These are phyloP conservation scores for Brassicogethes aeneus DNA, from an alignment of 2,888 invertebrate genomes.

Conservation along the genomic window DNA sequence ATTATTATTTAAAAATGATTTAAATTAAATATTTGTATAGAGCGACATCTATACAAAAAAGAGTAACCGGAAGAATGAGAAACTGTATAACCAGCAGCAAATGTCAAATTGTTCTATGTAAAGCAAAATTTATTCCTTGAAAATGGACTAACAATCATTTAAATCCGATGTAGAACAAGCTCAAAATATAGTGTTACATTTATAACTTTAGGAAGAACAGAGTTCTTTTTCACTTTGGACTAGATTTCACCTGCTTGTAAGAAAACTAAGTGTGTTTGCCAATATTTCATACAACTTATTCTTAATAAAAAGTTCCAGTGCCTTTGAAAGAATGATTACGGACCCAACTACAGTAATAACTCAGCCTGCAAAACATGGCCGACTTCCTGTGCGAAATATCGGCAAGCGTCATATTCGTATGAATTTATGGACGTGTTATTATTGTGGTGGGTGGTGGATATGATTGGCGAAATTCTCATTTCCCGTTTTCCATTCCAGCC, in stretches of 20 bases:
- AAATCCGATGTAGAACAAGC: no score
- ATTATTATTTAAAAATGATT: no score
- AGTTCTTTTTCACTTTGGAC: slow-evolving; percentile 11
- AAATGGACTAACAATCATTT: no score
- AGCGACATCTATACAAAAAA: no score
- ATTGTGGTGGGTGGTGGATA: slow-evolving; percentile 12
- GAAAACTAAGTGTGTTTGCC: neutral
- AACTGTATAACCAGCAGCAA: no score
- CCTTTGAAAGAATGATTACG: slow-evolving; percentile 25
- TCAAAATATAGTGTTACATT: no score
- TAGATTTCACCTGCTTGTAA: no score
- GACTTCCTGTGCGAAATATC: slow-evolving; percentile 22
- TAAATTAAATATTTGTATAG: no score
- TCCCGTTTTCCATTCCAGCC: slow-evolving; percentile 11
- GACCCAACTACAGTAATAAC: slow-evolving; percentile 24
- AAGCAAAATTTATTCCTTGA: no score
- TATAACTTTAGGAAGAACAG: no score
- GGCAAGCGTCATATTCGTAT: slow-evolving; percentile 11
- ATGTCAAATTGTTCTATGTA: no score
- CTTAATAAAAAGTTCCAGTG: slow-evolving; percentile 29
- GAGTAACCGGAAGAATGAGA: no score
- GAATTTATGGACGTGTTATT: slow-evolving; percentile 15
- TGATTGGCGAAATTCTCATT: slow-evolving; percentile 13
- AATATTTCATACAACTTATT: slow-evolving; percentile 27
- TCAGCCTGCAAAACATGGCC: slow-evolving; percentile 25